phyloP scores from a whole-genome alignment of 2,888 invertebrate genomes.

The Thecocarcelia acutangulata region DNA sequence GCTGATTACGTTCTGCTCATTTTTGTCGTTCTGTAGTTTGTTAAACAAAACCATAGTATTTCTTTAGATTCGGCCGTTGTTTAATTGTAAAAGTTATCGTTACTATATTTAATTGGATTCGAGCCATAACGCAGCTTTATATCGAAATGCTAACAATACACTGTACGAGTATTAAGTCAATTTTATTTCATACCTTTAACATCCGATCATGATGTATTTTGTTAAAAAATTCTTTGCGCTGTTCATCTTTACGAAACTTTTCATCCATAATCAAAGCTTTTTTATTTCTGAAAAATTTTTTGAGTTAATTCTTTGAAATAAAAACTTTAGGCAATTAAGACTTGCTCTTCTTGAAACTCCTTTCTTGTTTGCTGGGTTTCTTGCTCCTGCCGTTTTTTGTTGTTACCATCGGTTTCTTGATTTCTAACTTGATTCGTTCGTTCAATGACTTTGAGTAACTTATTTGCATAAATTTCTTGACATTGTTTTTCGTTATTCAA shows the following conservation, averaged over 20 bases:
- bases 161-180: too few species aligned
- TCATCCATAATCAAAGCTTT: constrained; percentile 45
- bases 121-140: too few species aligned
- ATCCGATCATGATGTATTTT: constrained; percentile 38
- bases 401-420: constrained; percentile 17
- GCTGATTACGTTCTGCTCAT: too few species aligned
- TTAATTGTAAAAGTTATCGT: too few species aligned
- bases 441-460: constrained; percentile 63
- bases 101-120: too few species aligned
- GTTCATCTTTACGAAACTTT: constrained; percentile 42
- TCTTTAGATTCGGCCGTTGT: too few species aligned
- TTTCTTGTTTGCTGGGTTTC: constrained; percentile 9
- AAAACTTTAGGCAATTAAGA: background rate
- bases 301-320: background rate
- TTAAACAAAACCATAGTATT: too few species aligned
- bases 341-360: constrained; percentile 60
- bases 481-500: constrained; percentile 66
- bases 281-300: constrained; percentile 43
- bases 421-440: constrained; percentile 58
- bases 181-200: constrained; percentile 51
- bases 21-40: too few species aligned
- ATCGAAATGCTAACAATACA: too few species aligned
- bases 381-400: constrained; percentile 12
- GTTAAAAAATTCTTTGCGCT: constrained; percentile 38
- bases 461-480: constrained; percentile 59